Percentiles rank a stretch among this genome's conserved stretches.
phyloP scores from a whole-genome alignment of 2,888 invertebrate species.

The Pyrocoelia pectoralis region DNA sequence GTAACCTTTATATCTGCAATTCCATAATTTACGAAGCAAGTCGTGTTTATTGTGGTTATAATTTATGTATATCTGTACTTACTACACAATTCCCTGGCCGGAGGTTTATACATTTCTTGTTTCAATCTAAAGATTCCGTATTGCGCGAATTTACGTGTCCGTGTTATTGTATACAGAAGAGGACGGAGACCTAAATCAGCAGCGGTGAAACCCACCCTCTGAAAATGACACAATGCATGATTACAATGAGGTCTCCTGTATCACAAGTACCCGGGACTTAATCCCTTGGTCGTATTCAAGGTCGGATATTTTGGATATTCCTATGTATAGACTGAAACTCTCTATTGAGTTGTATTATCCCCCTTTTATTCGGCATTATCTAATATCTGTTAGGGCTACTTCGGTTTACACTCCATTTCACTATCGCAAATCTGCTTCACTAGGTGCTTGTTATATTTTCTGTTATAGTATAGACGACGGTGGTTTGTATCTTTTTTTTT shows the following conservation, averaged over 20 bases:
- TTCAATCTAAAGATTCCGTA: constrained; percentile 2
- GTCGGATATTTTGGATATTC: constrained; percentile 48
- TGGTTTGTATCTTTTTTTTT: constrained; percentile 30
- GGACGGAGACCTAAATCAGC: constrained; percentile 46
- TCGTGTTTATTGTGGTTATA: constrained; percentile 2
- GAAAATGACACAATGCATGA: constrained; percentile 54
- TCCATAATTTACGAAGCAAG: constrained; percentile 1
- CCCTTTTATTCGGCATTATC: constrained; percentile 51
- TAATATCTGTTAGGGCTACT: constrained; percentile 50
- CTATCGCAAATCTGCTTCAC: constrained; percentile 44
- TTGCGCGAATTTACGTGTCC: not conserved
- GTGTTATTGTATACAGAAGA: constrained; percentile 32
- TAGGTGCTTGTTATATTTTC: constrained; percentile 33
- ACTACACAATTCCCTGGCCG: not conserved
- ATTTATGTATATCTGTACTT: constrained; percentile 1
- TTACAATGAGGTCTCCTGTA: constrained; percentile 41
- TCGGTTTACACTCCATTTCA: constrained; percentile 55
- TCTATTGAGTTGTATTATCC: constrained; percentile 47
- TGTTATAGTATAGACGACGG: constrained; percentile 25
- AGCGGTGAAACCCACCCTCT: constrained; percentile 52
- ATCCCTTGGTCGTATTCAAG: constrained; percentile 52
- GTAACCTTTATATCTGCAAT: not conserved
- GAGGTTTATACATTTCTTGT: constrained; percentile 3
- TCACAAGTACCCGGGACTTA: constrained; percentile 52
- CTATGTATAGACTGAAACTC: constrained; percentile 40